Base-by-base conservation (phyloP, 2,888 invertebrate genomes). In the Seira ritae region DNA sequence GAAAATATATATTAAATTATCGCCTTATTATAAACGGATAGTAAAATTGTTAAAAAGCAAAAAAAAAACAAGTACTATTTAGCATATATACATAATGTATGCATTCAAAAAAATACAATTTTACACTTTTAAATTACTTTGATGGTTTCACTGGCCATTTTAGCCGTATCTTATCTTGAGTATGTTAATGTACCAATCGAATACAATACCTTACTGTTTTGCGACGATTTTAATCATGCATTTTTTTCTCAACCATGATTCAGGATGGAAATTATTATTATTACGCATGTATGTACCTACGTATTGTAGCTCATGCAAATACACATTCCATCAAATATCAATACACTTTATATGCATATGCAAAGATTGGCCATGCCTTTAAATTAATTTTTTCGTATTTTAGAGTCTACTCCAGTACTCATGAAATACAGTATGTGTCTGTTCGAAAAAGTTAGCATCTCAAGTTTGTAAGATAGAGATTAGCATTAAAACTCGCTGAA, bases 41-140 rank as follows among this genome's bases (percentile, higher is more conserved):
- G n/a, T n/a, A n/a, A n/a, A 42, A 42, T 6, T 60, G 42, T 60
- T 23, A 66, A 66, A 66, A 66, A 66, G 66, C 66, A 66, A 66
- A 60, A 6, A 46, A 6, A 12, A n/a, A 66, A 66, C 17, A n/a
- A 15, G 60, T 60, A 60, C 60, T 60, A 60, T n/a, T 10, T 60
- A 60, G 60, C 60, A 60, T 60, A 60, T 17, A 10, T 60, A 60
- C 19, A 20, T 17, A 60, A 60, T 42, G 6, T 20, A 17, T 55
- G n/a, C 72, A 17, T 19, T 20, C 17, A 42, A 37, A 68, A 1
- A 12, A 68, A 10, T 31, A 6, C 8, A 66, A 42, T 42, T 12
- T 42, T 42, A 42, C 42, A 42, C 42, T 42, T 42, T 42, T 66
- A 22, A 22, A 6, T 2, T 23, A 50, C 4, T 12, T 6, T 24